Conservation (phyloP, 1,140 invertebrate genomes). For the Neomicropteryx cornuta region DNA sequence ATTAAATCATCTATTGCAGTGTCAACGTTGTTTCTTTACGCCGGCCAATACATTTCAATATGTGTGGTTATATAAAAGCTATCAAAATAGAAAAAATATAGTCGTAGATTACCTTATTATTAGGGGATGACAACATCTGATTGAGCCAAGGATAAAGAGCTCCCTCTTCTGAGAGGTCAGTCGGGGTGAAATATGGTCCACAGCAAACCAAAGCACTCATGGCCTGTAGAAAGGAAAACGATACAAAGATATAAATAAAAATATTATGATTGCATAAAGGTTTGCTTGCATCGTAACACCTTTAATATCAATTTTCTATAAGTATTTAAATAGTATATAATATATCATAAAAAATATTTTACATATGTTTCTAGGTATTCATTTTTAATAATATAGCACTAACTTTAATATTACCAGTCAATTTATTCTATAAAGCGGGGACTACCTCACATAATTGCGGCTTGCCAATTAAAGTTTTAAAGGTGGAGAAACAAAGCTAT, state of each 20-base stretch:
- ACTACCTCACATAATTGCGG: too few relatives aligned
- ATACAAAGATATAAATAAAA: background rate
- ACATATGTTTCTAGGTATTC: too few relatives aligned
- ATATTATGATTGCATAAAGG: background rate
- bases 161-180: conserved; percentile 79
- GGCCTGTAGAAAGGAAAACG: conserved; percentile 47
- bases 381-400: too few relatives aligned
- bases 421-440: too few relatives aligned
- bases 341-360: too few relatives aligned
- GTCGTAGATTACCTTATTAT: conserved; percentile 61
- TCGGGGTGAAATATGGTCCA: conserved; percentile 84
- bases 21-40: too few relatives aligned
- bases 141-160: conserved; percentile 91
- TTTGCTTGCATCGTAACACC: background rate
- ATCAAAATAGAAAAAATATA: conserved; percentile 7
- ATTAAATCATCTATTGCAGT: too few relatives aligned
- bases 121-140: conserved; percentile 74
- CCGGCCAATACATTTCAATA: too few relatives aligned
- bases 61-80: too few relatives aligned
- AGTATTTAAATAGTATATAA: conserved; percentile 1
- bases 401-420: too few relatives aligned
- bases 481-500: too few relatives aligned
- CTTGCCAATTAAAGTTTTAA: too few relatives aligned
- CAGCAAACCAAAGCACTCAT: conserved; percentile 93
- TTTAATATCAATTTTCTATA: background rate